Conservation (phyloP, 2,797 vertebrate genomes). For the Galagoides demidoff region DNA sequence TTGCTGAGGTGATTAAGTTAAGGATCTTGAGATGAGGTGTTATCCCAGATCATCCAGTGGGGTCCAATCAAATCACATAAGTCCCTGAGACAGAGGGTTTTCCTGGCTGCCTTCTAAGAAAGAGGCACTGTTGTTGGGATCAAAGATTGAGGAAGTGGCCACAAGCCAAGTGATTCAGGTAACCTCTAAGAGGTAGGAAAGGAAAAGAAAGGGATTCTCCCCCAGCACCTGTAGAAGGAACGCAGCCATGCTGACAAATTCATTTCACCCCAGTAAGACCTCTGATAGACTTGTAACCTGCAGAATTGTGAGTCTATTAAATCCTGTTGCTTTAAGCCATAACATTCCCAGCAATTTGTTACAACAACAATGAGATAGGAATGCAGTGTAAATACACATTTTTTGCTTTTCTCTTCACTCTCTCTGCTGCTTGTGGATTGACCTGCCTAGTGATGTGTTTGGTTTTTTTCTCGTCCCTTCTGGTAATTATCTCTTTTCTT, state of each 20-base stretch:
- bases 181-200: not conserved
- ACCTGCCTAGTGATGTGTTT: not conserved
- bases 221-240: not conserved
- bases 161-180: not conserved
- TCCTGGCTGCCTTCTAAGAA: not conserved
- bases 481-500: not conserved
- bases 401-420: not conserved
- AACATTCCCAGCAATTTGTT: not conserved
- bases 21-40: not conserved
- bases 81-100: not conserved
- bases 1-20: not conserved
- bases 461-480: not conserved
- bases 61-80: not conserved
- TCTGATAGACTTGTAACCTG: not conserved
- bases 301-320: not conserved
- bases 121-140: not conserved
- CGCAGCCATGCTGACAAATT: not conserved
- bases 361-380: not conserved
- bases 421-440: not conserved
- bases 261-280: not conserved
- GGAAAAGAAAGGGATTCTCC: not conserved
- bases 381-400: not conserved
- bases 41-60: not conserved
- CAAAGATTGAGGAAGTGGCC: not conserved
- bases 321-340: not conserved